Conservation (phyloP, 1,140 invertebrate genomes). For the Nautilus pompilius region DNA sequence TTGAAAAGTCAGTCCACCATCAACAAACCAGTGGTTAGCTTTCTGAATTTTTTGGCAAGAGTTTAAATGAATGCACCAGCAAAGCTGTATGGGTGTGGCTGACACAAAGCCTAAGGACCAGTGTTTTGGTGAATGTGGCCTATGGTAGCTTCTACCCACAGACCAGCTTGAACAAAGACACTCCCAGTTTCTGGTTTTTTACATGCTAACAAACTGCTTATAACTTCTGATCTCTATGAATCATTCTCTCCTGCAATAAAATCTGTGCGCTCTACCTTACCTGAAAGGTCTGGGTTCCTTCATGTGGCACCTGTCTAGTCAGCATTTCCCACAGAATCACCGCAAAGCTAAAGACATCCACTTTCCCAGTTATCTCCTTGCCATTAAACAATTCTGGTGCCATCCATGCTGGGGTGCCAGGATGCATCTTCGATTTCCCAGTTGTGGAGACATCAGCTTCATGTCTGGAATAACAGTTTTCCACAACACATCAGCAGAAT, state of each 20-base stretch:
- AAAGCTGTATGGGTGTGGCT: no score
- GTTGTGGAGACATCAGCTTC: conserved; percentile 29
- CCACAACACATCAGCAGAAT: background rate
- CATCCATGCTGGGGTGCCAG: conserved; percentile 41
- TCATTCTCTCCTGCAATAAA: no score
- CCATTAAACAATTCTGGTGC: conserved; percentile 43
- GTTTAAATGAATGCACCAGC: no score
- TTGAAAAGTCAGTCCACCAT: no score
- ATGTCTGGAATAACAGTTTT: conserved; percentile 27
- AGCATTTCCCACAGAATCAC: conserved; percentile 96
- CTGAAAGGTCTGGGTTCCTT: conserved; percentile 62
- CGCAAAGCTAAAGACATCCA: conserved; percentile 97
- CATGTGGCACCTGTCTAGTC: conserved; percentile 91
- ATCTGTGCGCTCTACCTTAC: no score
- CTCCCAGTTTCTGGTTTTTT: background rate
- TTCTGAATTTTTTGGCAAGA: no score
- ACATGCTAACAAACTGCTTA: background rate
- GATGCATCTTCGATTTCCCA: conserved; percentile 20
- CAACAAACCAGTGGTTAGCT: no score
- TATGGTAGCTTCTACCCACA: background rate
- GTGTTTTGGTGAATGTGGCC: background rate
- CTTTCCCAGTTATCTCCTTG: conserved; percentile 43
- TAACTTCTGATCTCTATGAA: background rate
- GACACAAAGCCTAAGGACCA: background rate
- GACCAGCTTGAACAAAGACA: background rate